A percentile compares a stretch with the other conserved stretches of the same genome.
Conservation (phyloP, 1,140 invertebrate genomes). For the Bathynomus jamesi region DNA sequence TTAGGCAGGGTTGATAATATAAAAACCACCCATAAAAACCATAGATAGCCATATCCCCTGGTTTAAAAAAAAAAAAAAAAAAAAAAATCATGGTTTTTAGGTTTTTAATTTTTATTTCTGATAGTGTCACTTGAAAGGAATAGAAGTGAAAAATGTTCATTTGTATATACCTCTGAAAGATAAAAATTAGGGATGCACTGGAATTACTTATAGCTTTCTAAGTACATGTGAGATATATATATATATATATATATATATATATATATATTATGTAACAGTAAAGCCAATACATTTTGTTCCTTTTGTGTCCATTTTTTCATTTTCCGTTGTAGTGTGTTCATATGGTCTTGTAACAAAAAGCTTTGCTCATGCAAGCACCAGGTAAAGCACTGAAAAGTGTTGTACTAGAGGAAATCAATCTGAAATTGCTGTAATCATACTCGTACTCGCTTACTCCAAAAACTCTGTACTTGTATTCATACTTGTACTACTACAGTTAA, state of each 20-base stretch:
- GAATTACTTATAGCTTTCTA: not conserved
- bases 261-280: not conserved
- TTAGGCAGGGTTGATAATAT: not conserved
- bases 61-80: not conserved
- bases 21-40: no score
- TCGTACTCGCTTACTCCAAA: no score
- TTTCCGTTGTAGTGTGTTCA: no score
- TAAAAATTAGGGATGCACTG: not conserved
- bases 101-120: slow-evolving; percentile 1
- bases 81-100: slow-evolving; percentile 14
- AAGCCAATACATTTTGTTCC: no score
- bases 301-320: no score
- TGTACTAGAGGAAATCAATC: not conserved
- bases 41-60: no score
- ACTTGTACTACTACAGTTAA: no score
- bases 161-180: not conserved
- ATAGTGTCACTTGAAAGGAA: slow-evolving; percentile 10
- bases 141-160: not conserved
- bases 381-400: no score
- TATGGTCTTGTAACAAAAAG: no score
- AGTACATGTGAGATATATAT: no score
- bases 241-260: not conserved
- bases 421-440: not conserved
- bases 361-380: no score
- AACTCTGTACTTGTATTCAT: no score